phyloP scores from a whole-genome alignment of 2,888 invertebrate species.

The Aleiodes alternator region DNA sequence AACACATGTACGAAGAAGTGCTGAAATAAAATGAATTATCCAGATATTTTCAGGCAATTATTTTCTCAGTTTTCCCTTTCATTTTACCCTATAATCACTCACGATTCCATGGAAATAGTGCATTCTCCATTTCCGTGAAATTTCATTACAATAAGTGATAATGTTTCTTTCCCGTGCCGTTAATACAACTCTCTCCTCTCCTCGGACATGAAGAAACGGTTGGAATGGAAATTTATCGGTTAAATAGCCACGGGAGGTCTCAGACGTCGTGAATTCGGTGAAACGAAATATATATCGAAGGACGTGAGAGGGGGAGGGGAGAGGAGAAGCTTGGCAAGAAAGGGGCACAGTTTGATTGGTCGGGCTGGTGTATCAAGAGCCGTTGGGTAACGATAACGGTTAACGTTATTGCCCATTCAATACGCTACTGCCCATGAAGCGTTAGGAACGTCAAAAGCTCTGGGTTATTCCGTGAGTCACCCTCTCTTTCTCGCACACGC shows the following conservation, averaged over 20 bases:
- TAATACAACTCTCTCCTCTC: neutral
- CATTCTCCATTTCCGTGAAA: no score
- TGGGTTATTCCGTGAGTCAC: neutral
- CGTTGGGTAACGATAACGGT: slow-evolving; percentile 65
- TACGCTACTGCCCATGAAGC: slow-evolving; percentile 54
- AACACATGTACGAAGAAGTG: neutral
- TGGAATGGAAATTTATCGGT: slow-evolving; percentile 36
- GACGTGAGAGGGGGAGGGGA: no score
- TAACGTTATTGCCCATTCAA: slow-evolving; percentile 64
- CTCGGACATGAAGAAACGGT: neutral
- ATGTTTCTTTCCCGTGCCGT: neutral
- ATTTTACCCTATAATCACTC: no score
- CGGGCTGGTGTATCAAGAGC: slow-evolving; percentile 57
- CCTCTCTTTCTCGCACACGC: no score
- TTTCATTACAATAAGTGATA: no score
- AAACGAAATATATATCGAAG: slow-evolving; percentile 29
- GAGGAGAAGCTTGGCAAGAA: slow-evolving; percentile 22
- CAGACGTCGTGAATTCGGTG: slow-evolving; percentile 30
- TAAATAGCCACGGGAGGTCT: slow-evolving; percentile 16
- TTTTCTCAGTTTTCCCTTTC: no score
- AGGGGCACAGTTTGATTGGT: slow-evolving; percentile 61
- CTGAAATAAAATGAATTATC: neutral
- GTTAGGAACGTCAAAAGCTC: slow-evolving; percentile 51
- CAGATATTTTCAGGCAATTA: no score
- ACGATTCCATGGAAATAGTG: neutral